phyloP scores from a whole-genome alignment of 1,140 invertebrate species.

The Caenorhabditis brenneri region DNA sequence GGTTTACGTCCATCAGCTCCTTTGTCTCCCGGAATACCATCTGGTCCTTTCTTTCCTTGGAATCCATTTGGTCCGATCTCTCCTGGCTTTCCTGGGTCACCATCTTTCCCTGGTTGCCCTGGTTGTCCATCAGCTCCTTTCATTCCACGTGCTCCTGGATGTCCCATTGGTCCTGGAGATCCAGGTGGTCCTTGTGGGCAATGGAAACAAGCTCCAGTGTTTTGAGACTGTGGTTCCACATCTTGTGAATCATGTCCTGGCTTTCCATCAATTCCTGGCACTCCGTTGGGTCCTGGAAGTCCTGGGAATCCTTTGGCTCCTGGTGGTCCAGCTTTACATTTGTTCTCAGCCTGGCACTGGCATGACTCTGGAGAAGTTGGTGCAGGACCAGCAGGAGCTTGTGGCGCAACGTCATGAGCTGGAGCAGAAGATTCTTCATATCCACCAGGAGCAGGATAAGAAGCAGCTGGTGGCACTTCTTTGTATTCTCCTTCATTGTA shows the following conservation, averaged over 20 bases:
- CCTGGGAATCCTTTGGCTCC: conserved; percentile 22
- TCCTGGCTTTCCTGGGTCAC: conserved; percentile 51
- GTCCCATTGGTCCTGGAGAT: conserved; percentile 52
- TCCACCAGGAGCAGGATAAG: conserved; percentile 46
- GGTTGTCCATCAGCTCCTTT: conserved; percentile 53
- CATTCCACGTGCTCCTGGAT: conserved; percentile 55
- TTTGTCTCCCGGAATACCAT: conserved; percentile 54
- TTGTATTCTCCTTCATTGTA: background rate
- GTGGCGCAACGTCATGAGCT: conserved; percentile 48
- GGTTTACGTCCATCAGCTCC: conserved; percentile 48
- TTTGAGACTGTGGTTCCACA: conserved; percentile 44
- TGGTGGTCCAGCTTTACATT: conserved; percentile 27
- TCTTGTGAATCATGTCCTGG: conserved; percentile 50
- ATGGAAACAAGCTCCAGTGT: conserved; percentile 48
- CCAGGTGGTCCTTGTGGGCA: conserved; percentile 50
- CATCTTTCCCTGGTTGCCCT: conserved; percentile 47
- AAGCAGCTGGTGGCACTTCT: background rate
- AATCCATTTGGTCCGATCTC: conserved; percentile 38
- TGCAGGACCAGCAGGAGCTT: conserved; percentile 55
- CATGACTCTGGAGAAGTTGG: conserved; percentile 36
- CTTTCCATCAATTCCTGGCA: conserved; percentile 52
- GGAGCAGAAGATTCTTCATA: conserved; percentile 26
- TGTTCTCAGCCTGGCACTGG: conserved; percentile 56
- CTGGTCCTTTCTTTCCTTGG: conserved; percentile 46
- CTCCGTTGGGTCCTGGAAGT: conserved; percentile 48